These are phyloP conservation scores for Crypturellus tataupa DNA, from an alignment of 2,797 vertebrate genomes.

Conservation along the genomic window DNA sequence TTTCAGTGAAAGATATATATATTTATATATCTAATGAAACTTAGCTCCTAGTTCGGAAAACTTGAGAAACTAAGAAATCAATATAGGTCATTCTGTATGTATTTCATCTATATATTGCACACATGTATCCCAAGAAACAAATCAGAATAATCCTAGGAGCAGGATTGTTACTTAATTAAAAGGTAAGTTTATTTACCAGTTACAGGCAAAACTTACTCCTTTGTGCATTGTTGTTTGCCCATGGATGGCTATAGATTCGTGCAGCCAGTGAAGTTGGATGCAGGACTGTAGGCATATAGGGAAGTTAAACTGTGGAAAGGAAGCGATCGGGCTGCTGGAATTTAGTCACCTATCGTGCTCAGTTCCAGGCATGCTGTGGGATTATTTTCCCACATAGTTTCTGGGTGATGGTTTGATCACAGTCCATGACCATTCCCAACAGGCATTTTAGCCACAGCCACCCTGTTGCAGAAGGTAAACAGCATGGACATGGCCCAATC, in stretches of 20 bases:
- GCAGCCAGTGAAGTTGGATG: not conserved
- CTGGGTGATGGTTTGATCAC: not conserved
- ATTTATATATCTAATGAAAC: not conserved
- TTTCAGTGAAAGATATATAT: not conserved
- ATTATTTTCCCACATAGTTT: not conserved
- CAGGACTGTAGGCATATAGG: not conserved
- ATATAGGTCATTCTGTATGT: not conserved
- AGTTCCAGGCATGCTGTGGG: too few relatives aligned
- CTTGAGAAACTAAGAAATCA: not conserved
- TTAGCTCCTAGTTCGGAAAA: not conserved
- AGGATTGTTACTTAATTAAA: not conserved
- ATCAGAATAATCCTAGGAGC: not conserved
- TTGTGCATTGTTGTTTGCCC: not conserved
- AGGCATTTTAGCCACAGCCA: not conserved
- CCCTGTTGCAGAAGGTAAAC: not conserved
- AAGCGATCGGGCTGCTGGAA: not conserved
- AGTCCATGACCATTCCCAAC: not conserved
- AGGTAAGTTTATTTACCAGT: not conserved
- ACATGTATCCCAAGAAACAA: not conserved
- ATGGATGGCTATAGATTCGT: not conserved
- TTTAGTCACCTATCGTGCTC: not conserved
- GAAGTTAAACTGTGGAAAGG: not conserved
- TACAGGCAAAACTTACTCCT: not conserved
- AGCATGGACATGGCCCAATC: not conserved
- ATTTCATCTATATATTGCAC: not conserved